Evolutionary conservation across 2,113 vertebrate species (phyloP).

Genomic region (Cygnus atratus): DNA sequence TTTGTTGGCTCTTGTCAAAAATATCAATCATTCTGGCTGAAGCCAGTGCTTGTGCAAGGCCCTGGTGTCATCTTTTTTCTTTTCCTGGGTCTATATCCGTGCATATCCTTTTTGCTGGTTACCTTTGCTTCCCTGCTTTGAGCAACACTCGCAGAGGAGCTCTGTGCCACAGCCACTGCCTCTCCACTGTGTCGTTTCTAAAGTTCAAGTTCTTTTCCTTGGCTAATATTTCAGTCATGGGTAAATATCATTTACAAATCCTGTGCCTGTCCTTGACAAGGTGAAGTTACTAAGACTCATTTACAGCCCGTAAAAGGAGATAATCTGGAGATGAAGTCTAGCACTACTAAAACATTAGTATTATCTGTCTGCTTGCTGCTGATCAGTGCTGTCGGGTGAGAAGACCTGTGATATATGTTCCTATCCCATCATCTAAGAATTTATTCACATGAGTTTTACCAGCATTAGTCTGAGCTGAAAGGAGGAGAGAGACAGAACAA

Average conservation of each 20-base stretch:
- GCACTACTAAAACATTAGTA: background rate
- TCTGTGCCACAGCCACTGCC: background rate
- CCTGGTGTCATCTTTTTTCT: accelerated
- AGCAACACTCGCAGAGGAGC: background rate
- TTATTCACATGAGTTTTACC: background rate
- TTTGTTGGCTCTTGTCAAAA: background rate
- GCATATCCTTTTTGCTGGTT: background rate
- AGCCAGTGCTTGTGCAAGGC: background rate
- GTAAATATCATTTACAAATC: background rate
- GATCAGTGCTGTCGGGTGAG: background rate
- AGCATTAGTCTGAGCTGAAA: background rate
- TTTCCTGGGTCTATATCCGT: background rate
- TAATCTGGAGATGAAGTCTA: background rate
- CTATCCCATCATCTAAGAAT: background rate
- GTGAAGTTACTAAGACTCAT: background rate
- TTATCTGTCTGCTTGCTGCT: background rate
- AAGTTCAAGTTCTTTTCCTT: background rate
- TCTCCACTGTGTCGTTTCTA: background rate
- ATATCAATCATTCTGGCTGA: background rate
- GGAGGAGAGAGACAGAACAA: background rate
- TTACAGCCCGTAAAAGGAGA: background rate
- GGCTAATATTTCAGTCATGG: background rate
- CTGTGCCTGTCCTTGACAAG: background rate
- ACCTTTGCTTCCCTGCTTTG: background rate
- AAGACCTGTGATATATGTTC: background rate